phyloP scores from a whole-genome alignment of 2,113 vertebrate species.

The Orientallactaga bullata region DNA sequence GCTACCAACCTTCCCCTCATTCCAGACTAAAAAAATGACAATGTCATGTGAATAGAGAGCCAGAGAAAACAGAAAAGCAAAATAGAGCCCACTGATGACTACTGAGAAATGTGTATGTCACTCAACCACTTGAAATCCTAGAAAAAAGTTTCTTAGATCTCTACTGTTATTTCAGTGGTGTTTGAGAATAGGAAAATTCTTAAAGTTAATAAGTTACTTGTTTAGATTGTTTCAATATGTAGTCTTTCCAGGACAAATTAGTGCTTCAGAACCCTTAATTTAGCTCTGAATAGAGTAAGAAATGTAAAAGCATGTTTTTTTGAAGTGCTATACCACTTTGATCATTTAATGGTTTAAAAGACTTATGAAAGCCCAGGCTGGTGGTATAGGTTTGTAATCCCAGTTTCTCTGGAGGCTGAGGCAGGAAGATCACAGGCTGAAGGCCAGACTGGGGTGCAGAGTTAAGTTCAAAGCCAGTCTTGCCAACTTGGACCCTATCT shows the following conservation, averaged over 20 bases:
- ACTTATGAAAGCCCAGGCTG: neutral
- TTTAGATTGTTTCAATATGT: constrained; percentile 43
- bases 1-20: neutral
- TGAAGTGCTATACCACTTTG: constrained; percentile 19
- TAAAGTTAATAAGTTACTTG: constrained; percentile 47
- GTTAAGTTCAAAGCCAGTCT: neutral
- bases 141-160: constrained; percentile 23
- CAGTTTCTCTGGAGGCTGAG: neutral
- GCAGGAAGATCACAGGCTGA: neutral
- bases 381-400: neutral
- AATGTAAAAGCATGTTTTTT: constrained; percentile 18
- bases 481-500: neutral
- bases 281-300: constrained; percentile 46
- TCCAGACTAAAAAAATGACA: neutral
- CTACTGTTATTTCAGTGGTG: constrained; percentile 25
- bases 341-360: constrained; percentile 31
- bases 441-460: neutral
- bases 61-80: constrained; percentile 31
- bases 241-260: constrained; percentile 35
- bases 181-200: constrained; percentile 34
- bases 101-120: neutral
- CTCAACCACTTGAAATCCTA: constrained; percentile 33
- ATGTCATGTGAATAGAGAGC: constrained; percentile 21
- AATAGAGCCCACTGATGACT: neutral
- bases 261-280: constrained; percentile 50